Evolutionary conservation across 2,113 vertebrate species (phyloP).

Genomic region (Pygoscelis adeliae): DNA sequence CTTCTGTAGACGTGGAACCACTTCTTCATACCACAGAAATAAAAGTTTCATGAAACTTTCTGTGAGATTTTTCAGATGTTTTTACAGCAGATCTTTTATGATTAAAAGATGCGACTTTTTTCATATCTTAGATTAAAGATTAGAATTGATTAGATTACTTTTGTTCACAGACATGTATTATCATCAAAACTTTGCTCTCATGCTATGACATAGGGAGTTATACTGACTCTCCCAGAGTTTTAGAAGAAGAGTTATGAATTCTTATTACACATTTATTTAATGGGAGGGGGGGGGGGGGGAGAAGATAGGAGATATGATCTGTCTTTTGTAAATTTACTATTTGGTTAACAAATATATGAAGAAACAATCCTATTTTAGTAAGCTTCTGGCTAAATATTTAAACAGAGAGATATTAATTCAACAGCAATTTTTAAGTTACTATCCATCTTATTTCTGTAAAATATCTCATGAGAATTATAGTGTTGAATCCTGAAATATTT

Average conservation of each 20-base stretch:
- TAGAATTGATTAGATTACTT: not conserved
- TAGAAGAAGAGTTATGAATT: not conserved
- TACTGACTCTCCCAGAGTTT: not conserved
- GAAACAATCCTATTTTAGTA: not conserved
- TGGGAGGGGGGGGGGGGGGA: not conserved
- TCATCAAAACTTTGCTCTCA: not conserved
- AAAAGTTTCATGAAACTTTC: not conserved
- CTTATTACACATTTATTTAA: not conserved
- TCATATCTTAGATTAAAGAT: not conserved
- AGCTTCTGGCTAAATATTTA: slow-evolving; percentile 28
- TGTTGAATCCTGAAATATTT: slow-evolving; percentile 36
- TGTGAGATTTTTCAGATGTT: not conserved
- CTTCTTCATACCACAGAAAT: not conserved
- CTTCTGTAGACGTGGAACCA: not conserved
- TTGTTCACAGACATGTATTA: not conserved
- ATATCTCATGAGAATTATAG: slow-evolving; percentile 6
- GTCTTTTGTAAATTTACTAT: not conserved
- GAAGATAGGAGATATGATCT: not conserved
- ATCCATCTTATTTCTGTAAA: slow-evolving; percentile 12
- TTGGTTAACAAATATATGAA: not conserved
- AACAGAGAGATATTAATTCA: slow-evolving; percentile 7
- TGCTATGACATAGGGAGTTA: not conserved
- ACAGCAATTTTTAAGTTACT: not conserved
- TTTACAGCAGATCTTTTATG: not conserved
- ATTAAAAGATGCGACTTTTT: not conserved